Evolutionary conservation across 2,888 invertebrate species (phyloP), one percentile per base, ranked within the genome.

Genomic region (Eumerus sabulonum): DNA sequence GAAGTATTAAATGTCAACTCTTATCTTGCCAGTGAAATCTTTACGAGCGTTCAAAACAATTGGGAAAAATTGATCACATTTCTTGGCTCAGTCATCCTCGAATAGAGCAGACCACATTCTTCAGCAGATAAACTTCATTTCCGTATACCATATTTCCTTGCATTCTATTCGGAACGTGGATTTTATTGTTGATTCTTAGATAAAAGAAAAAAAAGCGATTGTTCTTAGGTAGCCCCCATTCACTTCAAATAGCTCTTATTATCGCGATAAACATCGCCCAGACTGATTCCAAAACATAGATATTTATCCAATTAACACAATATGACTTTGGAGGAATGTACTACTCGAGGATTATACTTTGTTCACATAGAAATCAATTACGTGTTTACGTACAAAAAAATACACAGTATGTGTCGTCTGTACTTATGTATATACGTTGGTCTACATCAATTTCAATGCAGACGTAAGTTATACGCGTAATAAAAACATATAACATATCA

Each of bases 291-390:
- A 70, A 63, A 77, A 60, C 70, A 60, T 11, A 64, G 79, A 79
- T 79, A 74, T 70, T 74, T 74, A 68, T 74, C 74, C 79, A 79
- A 74, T 74, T 74, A 74, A 79, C 79, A 79, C 79, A 59, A 79
- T 70, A 74, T 68, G 63, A 74, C 74, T 79, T 60, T 68, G 57
- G 68, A 63, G 60, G 38, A 40, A 68, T 68, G 47, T 56, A 47
- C 27, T 27, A 14, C 36, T 1, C 51, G 13, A 38, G 47, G 48
- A 48, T 40, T 62, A 40, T 47, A 42, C 2, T 51, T 79, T 68
- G 79, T 79, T 54, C 38, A 44, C 57, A 67, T 50, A 47, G 73
- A 59, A 68, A 64, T 74, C 74, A 74, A 79, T 74, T 73, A 62
- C 36, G 12, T 17, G 7, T 7, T 27, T 27, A 4, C 7, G 3